Evolutionary conservation across 2,113 vertebrate genomes (phyloP), one percentile per base, ranked within the genome.

Genomic region (Cheilinus undulatus): DNA sequence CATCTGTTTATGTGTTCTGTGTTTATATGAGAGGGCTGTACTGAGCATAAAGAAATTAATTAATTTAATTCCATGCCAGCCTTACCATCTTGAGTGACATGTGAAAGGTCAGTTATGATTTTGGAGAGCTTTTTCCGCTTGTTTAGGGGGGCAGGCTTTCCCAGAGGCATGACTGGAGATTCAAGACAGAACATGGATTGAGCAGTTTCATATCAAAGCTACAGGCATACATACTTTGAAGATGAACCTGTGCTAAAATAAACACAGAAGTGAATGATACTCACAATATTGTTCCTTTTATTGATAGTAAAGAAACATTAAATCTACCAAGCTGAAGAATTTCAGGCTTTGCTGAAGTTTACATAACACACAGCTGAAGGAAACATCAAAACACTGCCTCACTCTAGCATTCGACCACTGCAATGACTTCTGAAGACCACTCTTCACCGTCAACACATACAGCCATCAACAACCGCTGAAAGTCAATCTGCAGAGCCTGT

Each of bases 111-210:
- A 40, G 92, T 92, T 89, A 97, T 95, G 91, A 97, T 93, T 91
- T 94, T 98, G 85, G 95, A 86, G 79, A 93, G 83, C 92, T 96
- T 98, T 96, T 96, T 97, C 94, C 96, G 95, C 94, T 97, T 99
- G 90, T 93, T 90, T 74, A 95, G 93, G 62, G 96, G 96, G 74
- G 96, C 96, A 45, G 97, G 96, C 82, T 94, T 98, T 95, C 96
- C 95, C 78, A 96, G 92, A 56, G 98, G 96, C 98, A 98, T 99
- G 91, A 68, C 93, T 92, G 85, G 69, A 89, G 85, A 48, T 75
- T 28, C 46, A 56, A 68, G 60, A 64, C 22, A 82, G n/a, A 89
- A 22, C 12, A 36, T 8, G 15, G 15, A 12, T 30, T 66, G n/a
- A 62, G 3, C 11, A 42, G 17, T 14, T 54, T 50, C 3, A 40